A percentile compares a stretch with the other conserved stretches of the same genome.
These are phyloP conservation scores for Tragulus kanchil DNA, from an alignment of 2,113 vertebrate genomes.

Conservation along the genomic window DNA sequence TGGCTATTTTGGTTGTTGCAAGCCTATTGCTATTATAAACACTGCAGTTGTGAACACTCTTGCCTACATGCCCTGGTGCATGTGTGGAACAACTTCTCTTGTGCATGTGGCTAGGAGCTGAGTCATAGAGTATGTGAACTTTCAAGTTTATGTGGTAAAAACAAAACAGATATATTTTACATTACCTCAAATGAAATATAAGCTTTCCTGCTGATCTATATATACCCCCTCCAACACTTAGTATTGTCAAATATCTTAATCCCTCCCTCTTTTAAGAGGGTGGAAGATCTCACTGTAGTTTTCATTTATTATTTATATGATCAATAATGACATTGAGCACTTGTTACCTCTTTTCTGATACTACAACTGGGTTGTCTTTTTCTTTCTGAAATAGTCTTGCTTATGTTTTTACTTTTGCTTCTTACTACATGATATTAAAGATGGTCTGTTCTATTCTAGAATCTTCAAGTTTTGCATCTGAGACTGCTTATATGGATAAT, in stretches of 20 bases:
- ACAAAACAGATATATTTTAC: neutral
- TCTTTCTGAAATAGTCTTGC: neutral
- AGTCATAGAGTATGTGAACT: neutral
- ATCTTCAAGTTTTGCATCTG: neutral
- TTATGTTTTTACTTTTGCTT: conserved; percentile 33
- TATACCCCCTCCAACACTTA: neutral
- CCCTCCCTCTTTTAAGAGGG: neutral
- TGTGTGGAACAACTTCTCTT: neutral
- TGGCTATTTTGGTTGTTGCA: neutral
- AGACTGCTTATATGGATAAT: neutral
- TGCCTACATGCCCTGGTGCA: neutral
- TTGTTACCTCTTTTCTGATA: neutral
- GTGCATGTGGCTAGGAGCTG: neutral
- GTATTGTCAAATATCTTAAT: neutral
- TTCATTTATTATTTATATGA: neutral
- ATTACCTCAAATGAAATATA: neutral
- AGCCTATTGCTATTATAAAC: neutral
- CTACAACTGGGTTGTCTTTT: neutral
- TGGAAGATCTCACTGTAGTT: neutral
- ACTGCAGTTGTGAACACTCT: neutral
- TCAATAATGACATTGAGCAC: neutral
- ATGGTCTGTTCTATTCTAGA: neutral
- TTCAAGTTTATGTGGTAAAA: neutral
- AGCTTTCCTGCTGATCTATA: neutral
- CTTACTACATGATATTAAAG: neutral